Evolutionary conservation across 92 coral and sea anemone genomes (phyloP), one percentile per base, ranked within the genome.

Genomic region (Galaxea fascicularis): DNA sequence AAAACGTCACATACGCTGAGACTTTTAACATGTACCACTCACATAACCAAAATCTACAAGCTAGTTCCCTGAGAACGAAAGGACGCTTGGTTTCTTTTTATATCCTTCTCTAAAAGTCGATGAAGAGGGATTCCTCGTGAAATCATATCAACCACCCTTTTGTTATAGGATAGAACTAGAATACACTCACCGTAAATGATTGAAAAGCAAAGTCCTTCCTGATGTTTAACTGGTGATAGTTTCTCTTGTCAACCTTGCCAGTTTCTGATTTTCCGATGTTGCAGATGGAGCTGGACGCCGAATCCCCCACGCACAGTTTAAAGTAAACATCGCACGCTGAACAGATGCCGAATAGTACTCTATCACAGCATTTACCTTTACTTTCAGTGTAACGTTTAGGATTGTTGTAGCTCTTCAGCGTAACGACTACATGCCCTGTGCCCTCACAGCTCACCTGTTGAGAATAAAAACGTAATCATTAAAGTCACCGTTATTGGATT

Each of bases 241-340:
- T 65, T 9, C 8, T 44, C 27, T 28, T 4, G 20, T 82, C 83
- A 62, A 80, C 46, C 21, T 54, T 46, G 0, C 46, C 47, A 54
- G 91, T 86, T 24, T 31, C 12, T 12, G 0, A 0, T 46, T 0
- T 14, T 0, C 87, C 91, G 24, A 68, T 14, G 64, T 53, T 44
- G 27, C 84, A 59, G 71, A 11, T 29, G 13, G 27, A 21, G 64
- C 49, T 28, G 66, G 4, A 71, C 10, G 46, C 20, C 18, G 74
- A 79, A 5, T 71, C 65, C 26, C 77, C 70, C 65, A 82, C 65
- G 58, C 88, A 88, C n/a, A 88, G 62, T 69, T 88, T 82, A 30
- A 88, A 82, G 44, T 88, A 88, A 0, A 78, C 74, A 14, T 88
- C 84, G 39, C 91, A 88, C n/a, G 26, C 60, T 21, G 60, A n/a